Evolutionary conservation across 2,888 invertebrate species (phyloP).

Genomic region (Cheilosia grossa): DNA sequence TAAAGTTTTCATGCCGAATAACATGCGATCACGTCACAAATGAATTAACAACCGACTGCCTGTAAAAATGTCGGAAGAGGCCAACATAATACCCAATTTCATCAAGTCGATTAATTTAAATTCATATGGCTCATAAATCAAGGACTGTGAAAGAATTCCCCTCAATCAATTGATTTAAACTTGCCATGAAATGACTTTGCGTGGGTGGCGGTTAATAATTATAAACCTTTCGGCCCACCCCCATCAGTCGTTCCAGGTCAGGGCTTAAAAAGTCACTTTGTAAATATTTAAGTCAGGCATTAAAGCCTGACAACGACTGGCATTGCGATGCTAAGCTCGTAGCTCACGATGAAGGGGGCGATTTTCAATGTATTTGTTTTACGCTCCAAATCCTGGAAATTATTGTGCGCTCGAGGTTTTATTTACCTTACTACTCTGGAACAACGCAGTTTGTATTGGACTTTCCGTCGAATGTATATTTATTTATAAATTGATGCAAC

Average conservation of each 20-base stretch:
- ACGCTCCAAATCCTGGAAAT: constrained; percentile 65
- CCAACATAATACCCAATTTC: background rate
- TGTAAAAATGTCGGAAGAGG: constrained; percentile 5
- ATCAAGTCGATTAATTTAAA: constrained; percentile 20
- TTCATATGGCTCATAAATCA: constrained; percentile 12
- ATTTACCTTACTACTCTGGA: constrained; percentile 29
- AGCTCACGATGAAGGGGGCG: background rate
- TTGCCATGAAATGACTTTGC: background rate
- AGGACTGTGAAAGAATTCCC: background rate
- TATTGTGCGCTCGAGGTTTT: constrained; percentile 49
- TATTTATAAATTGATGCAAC: constrained; percentile 52
- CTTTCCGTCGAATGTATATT: constrained; percentile 29
- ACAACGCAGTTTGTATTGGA: constrained; percentile 28
- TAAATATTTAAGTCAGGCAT: constrained; percentile 62
- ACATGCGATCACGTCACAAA: constrained; percentile 58
- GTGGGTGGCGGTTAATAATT: background rate
- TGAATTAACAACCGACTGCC: constrained; percentile 33
- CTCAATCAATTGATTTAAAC: background rate
- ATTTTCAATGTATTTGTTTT: constrained; percentile 22
- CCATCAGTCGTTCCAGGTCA: constrained; percentile 30
- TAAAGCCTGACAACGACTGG: constrained; percentile 10
- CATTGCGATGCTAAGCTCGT: constrained; percentile 30
- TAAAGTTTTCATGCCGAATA: constrained; percentile 12
- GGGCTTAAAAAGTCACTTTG: constrained; percentile 66
- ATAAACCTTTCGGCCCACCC: background rate